Base-by-base conservation (phyloP, 2,888 invertebrate genomes). In the Melanostoma mellinum region DNA sequence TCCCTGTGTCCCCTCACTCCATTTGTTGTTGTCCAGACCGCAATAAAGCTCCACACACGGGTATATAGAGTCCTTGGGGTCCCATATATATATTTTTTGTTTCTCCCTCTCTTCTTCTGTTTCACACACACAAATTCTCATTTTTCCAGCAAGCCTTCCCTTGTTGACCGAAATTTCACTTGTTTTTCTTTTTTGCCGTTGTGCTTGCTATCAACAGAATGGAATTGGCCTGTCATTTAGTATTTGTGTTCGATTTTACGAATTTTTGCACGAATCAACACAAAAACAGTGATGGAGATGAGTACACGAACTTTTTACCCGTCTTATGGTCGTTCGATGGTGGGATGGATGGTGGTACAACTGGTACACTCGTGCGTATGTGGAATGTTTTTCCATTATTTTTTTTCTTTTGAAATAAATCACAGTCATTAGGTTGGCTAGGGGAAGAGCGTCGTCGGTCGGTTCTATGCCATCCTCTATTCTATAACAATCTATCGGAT, bases 221-320 rank as follows among this genome's bases (percentile, higher is more conserved):
- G 79, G 71, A 84, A 84, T 84, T 84, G 84, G 56, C 79, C 74
- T 71, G 74, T 84, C 79, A 84, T 84, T 84, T 79, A 74, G 79
- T 67, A 79, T 79, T 74, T 84, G 52, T 53, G 68, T 76, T 71
- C 46, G 75, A 58, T 42, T 72, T 76, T 58, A 35, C 61, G 73
- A 78, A 79, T 75, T 84, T 84, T 79, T 84, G 82, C 71, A 71
- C 79, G 71, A 75, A 78, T 78, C 73, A 69, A 78, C 82, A 78
- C 40, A 73, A 82, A 79, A 75, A 67, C 84, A 71, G 46, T 68
- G 72, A 81, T 65, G 58, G 50, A 75, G 2, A 20, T n/a, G 10
- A 20, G 36, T 68, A 65, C 67, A 67, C 32, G 73, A 53, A 53
- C 50, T 67, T 73, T 78, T 78, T 10, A 55, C 36, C 72, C 46